Base-by-base conservation (phyloP, 2,797 vertebrate species). In the Syndactyla subalaris region DNA sequence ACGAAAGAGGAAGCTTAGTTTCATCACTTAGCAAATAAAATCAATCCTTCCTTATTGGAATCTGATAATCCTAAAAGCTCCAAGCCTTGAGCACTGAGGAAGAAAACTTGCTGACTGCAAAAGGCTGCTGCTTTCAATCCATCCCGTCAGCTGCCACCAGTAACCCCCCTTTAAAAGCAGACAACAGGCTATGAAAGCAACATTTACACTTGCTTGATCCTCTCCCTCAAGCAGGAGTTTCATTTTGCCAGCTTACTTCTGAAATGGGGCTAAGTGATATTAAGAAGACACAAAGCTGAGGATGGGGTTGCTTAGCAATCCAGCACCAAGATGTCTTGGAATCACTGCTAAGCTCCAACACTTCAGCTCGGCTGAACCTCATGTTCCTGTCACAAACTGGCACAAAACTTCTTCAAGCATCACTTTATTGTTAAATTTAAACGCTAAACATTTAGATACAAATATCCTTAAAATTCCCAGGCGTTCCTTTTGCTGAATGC, bases 231-330 rank as follows among this genome's bases (percentile, higher is more conserved):
- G 15, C 34, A 32, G 77, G 74, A 61, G 43, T 38, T 78, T 34
- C 0, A 5, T 34, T 68, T 61, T 75, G 74, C 76, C 72, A 91
- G 87, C 38, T 91, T 11, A 0, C 74, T 73, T 67, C 83, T 73
- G 67, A 55, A 48, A 12, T 5, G 36, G 73, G 74, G 30, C 30
- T 86, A 54, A 43, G 68, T 29, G 34, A n/a, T 38, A 10, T 6
- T 51, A 34, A 19, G 27, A 10, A 51, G n/a, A 3, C 38, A 6
- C 22, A 58, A 70, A 92, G 93, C 95, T 83, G 95, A 84, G 75
- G 70, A 83, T 52, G 81, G 90, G 81, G 97, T 89, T 97, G 97
- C 97, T 97, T 82, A 96, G 97, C 96, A 97, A 95, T 95, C 73
- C 71, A 67, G 85, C 89, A 95, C 81, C 90, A 91, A 77, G 82